Evolutionary conservation across 64 coral and sea anemone genomes (phyloP), one percentile per base, ranked within the genome.

Genomic region (Acropora tenuis): DNA sequence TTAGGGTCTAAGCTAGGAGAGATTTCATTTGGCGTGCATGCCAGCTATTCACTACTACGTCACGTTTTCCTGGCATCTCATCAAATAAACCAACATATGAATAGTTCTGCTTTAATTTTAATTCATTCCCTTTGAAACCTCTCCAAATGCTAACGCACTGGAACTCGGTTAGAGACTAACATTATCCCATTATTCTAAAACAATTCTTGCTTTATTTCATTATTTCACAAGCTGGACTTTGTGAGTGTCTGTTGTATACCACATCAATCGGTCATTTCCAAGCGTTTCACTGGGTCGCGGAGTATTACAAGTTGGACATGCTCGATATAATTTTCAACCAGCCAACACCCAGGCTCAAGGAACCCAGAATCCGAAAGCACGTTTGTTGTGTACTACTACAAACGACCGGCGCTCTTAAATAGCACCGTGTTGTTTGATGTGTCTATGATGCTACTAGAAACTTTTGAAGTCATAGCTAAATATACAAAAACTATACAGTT

Each of bases 401-500:
- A 55, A 50, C 89, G 90, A 3, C 84, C 90, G 0, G 69, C 94
- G 1, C 71, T 96, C 15, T 92, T 92, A 12, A 90, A 96, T 50
- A 86, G 84, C 79, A 92, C 84, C 17, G 20, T 96, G 1, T 96
- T 89, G 30, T 30, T 30, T 30, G 30, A 30, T 30, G 30, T 71
- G 41, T 96, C 4, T 92, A 96, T 73, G 92, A 90, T 2, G 94
- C 94, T 45, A 96, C 94, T n/a, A 96, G 89, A 19, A 42, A 96
- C 18, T 96, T 96, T 85, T 96, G 90, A 96, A 63, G 6, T 42
- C 16, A 57, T 41, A 7, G 3, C 17, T 3, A 68, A 4, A 3
- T 13, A 3, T 4, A 68, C 8, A 68, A 17, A n/a, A 16, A 16
- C 11, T 3, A 68, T 17, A 68, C 7, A 68, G 17, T 8, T 5